phyloP scores from a whole-genome alignment of 92 coral and sea anemone genomes.

The Parazoanthus darwini region DNA sequence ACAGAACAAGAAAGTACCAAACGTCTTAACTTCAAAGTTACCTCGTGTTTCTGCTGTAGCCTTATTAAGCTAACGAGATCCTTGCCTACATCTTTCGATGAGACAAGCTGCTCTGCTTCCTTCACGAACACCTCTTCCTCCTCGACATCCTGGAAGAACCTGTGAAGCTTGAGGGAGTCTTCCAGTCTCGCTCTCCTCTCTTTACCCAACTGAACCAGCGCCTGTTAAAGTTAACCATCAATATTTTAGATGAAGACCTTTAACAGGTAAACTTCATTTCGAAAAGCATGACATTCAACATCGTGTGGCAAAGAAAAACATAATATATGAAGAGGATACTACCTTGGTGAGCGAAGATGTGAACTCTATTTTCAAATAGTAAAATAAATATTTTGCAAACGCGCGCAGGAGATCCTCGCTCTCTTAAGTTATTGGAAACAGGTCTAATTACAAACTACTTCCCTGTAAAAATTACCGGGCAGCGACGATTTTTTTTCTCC shows the following conservation, averaged over 20 bases:
- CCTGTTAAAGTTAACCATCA: slow-evolving; percentile 53
- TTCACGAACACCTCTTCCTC: slow-evolving; percentile 92
- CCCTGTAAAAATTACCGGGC: no score
- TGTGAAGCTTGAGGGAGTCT: slow-evolving; percentile 84
- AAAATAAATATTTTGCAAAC: no score
- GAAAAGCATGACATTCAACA: background rate
- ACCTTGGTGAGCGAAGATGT: no score
- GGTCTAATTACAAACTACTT: no score
- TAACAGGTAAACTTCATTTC: background rate
- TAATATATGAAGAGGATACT: no score
- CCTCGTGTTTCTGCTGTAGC: slow-evolving; percentile 90
- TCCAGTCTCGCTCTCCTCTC: slow-evolving; percentile 87
- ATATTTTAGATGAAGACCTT: background rate
- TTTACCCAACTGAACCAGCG: slow-evolving; percentile 71
- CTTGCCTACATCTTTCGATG: slow-evolving; percentile 94
- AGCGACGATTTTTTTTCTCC: no score
- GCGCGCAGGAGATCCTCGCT: no score
- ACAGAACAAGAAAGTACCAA: no score
- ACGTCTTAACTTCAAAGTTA: background rate
- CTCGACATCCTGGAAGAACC: slow-evolving; percentile 90
- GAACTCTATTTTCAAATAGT: no score
- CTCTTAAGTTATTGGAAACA: no score
- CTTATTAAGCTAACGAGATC: slow-evolving; percentile 92
- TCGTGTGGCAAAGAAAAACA: background rate
- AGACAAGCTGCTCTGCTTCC: slow-evolving; percentile 82